Percentiles rank a stretch among this genome's conserved stretches.
Conservation (phyloP, 2,113 vertebrate species). For the Chaenocephalus aceratus region DNA sequence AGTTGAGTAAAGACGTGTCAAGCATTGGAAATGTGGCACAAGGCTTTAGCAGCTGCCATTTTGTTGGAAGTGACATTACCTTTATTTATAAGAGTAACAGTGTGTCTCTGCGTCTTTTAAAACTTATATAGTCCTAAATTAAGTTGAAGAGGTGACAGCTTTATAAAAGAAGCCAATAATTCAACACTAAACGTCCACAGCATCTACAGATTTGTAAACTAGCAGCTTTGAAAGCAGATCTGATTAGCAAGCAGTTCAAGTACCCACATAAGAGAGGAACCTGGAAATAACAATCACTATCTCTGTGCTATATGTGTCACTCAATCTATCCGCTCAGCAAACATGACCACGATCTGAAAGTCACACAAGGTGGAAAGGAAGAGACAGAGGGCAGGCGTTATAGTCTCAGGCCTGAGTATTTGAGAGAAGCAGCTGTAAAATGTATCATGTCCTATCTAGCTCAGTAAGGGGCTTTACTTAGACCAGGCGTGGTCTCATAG, state of each 20-base stretch:
- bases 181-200: background rate
- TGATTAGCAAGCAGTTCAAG: slow-evolving; percentile 29
- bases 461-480: slow-evolving; percentile 60
- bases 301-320: slow-evolving; percentile 29
- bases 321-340: slow-evolving; percentile 4
- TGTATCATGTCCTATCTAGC: slow-evolving; percentile 67
- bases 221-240: background rate
- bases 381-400: slow-evolving; percentile 19
- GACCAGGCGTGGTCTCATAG: slow-evolving; percentile 31
- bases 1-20: too few species aligned
- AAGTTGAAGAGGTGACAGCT: background rate
- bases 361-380: slow-evolving; percentile 14
- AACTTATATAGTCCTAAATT: background rate
- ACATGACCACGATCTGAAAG: background rate
- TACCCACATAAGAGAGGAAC: slow-evolving; percentile 2
- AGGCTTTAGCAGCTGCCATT: too few species aligned
- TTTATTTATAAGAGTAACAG: background rate
- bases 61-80: too few species aligned
- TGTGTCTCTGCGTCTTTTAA: background rate
- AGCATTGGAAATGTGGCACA: too few species aligned
- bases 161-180: background rate
- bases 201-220: background rate
- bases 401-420: slow-evolving; percentile 36
- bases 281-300: slow-evolving; percentile 40
- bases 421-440: slow-evolving; percentile 66